Evolutionary conservation across 2,113 vertebrate species (phyloP), one percentile per base, ranked within the genome.

Genomic region (Pantherophis guttatus): DNA sequence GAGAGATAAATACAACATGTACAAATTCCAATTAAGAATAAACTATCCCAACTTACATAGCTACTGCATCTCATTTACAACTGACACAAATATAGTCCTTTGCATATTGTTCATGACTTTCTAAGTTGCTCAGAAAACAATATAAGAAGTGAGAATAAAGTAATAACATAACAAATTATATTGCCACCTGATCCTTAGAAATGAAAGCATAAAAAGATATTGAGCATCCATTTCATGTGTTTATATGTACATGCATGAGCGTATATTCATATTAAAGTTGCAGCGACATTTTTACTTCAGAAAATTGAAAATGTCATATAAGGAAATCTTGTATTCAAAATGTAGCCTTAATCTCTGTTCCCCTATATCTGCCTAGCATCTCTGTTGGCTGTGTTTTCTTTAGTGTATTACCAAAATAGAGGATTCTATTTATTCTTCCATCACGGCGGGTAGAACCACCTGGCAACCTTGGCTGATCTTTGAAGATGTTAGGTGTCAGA

Each of bases 21-120:
- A 93, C 93, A 94, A 91, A 96, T 93, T 95, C 58, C 95, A 95
- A 70, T 95, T 94, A 95, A 86, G 93, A 94, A 86, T 94, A 93
- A 96, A 93, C 95, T 90, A 50, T 58, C 93, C 81, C 87, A 93
- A 93, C 90, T 96, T 90, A 55, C 48, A 59, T 86, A 0, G 58
- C 87, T 62, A 24, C 92, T 91, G 91, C 57, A 94, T 94, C 65
- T 92, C 62, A 85, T 91, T 90, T 94, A 39, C 93, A 26, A 53
- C 81, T 88, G 94, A 92, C 94, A 92, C 94, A 92, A 95, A 29
- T 88, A 94, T 88, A 53, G 2, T 86, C 81, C 87, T 21, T 81
- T 50, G 90, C 6, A 1, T 86, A 52, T 89, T 88, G 50, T 33
- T 89, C 87, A 39, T 88, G 93, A 93, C 50, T 65, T 0, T 57